A percentile compares a stretch with the other conserved stretches of the same genome.
These are phyloP conservation scores for Amphimallon solstitiale DNA, from an alignment of 2,888 invertebrate genomes.

Conservation along the genomic window DNA sequence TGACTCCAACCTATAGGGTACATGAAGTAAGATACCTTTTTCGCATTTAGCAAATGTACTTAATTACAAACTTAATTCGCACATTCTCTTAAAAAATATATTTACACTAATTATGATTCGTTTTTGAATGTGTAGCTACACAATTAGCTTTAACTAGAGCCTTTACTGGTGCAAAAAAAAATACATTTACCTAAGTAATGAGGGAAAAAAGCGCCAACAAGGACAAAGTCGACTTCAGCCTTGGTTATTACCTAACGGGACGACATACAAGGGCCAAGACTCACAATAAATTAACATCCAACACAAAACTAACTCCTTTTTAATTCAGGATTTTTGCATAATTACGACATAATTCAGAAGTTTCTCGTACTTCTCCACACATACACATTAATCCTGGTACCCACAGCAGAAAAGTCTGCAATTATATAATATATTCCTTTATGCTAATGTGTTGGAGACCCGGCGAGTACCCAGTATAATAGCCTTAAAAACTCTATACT, in stretches of 20 bases:
- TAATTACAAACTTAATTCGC: conserved; percentile 9
- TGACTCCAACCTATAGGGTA: no score
- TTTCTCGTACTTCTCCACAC: conserved; percentile 30
- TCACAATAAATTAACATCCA: conserved; percentile 45
- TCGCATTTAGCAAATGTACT: no score
- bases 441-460: conserved; percentile 61
- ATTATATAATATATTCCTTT: conserved; percentile 64
- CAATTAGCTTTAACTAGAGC: no score
- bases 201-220: conserved; percentile 10
- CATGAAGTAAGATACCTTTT: no score
- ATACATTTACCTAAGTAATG: not conserved
- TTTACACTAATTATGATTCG: conserved; percentile 32
- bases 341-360: conserved; percentile 41
- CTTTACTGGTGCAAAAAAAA: not conserved
- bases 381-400: conserved; percentile 33
- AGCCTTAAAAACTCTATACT: conserved; percentile 63
- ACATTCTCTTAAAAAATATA: conserved; percentile 27
- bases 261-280: conserved; percentile 41
- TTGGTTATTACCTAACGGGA: not conserved
- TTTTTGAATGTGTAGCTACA: conserved; percentile 18
- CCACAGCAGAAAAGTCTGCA: conserved; percentile 46
- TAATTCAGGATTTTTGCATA: conserved; percentile 43
- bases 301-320: conserved; percentile 44
- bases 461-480: conserved; percentile 55
- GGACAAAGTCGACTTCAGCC: conserved; percentile 19